Base-by-base conservation (phyloP, 1,140 invertebrate genomes). In the Lepidurus arcticus region DNA sequence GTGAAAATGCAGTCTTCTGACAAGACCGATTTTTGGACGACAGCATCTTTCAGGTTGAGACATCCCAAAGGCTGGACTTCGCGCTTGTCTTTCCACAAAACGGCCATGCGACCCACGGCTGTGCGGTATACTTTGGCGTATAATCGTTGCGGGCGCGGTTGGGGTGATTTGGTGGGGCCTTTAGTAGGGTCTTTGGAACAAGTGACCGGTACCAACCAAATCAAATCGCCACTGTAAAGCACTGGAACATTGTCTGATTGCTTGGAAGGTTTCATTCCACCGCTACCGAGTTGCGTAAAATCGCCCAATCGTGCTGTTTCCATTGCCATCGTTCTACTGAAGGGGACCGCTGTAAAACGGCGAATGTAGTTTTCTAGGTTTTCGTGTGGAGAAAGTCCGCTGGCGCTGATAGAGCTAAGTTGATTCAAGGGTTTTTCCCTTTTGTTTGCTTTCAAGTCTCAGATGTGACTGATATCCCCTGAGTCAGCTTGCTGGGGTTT, bases 81-180 rank as follows among this genome's bases (percentile, higher is more conserved):
- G 16, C 42, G 75, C 10, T 42, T n/a, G 16, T 76, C 42, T 45
- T 42, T 42, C 26, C 26, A 76, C 42, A 76, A 47, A 9, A 47
- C 75, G 1, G 75, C 75, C 75, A 76, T 42, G 7, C 75, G 43
- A 24, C 75, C 75, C 24, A 44, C 24, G 16, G 75, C 24, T 9
- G 75, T 76, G 16, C 75, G 75, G 75, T 76, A 76, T 1, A 76
- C 75, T 44, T 42, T 44, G 75, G 47, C 75, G 24, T n/a, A 45
- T 34, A 76, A 24, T 13, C 24, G 75, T 45, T 44, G 24, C 11
- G 13, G 16, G 75, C 75, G 43, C 34, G 47, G 47, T 21, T 75
- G 13, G 42, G 74, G 53, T 65, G 53, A 65, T 65, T 65, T 65
- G n/a, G 53, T 65, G 6, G 53, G 53, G 13, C 53, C 53, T 65